phyloP scores from a whole-genome alignment of 2,113 vertebrate genomes.

The Tringa solitaria region DNA sequence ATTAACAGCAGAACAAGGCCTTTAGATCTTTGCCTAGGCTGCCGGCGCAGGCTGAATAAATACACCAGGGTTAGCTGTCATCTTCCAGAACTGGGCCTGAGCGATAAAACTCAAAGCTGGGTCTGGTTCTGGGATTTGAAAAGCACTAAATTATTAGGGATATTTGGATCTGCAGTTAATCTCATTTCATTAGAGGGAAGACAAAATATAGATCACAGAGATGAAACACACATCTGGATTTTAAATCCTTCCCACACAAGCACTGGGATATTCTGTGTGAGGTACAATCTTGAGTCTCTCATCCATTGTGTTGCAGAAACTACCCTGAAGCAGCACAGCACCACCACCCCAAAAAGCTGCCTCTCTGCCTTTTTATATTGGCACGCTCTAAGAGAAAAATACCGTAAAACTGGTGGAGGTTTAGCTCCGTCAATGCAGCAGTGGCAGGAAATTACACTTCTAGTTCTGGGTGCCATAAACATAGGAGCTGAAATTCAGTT shows the following conservation, averaged over 20 bases:
- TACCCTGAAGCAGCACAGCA: background rate
- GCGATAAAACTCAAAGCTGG: background rate
- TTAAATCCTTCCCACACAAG: background rate
- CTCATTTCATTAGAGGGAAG: background rate
- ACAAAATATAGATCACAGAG: background rate
- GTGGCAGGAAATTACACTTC: conserved; percentile 57
- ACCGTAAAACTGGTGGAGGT: background rate
- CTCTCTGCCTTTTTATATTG: background rate
- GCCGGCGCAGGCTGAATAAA: conserved; percentile 43
- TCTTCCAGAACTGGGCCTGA: background rate
- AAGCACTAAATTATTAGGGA: background rate
- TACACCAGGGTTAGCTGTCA: background rate
- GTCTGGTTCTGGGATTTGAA: conserved; percentile 7
- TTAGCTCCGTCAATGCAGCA: conserved; percentile 13
- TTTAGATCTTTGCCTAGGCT: conserved; percentile 64
- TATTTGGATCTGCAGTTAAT: background rate
- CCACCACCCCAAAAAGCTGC: background rate
- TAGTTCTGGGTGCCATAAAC: conserved; percentile 48
- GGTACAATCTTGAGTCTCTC: background rate
- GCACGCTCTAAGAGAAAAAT: background rate
- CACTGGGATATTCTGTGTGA: background rate
- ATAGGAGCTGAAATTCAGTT: conserved; percentile 48
- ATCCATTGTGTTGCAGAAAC: background rate
- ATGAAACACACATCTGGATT: background rate
- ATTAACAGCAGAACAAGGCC: conserved; percentile 76